Evolutionary conservation across 2,113 vertebrate genomes (phyloP).

Genomic region (Cyphomyrus plagiostoma): DNA sequence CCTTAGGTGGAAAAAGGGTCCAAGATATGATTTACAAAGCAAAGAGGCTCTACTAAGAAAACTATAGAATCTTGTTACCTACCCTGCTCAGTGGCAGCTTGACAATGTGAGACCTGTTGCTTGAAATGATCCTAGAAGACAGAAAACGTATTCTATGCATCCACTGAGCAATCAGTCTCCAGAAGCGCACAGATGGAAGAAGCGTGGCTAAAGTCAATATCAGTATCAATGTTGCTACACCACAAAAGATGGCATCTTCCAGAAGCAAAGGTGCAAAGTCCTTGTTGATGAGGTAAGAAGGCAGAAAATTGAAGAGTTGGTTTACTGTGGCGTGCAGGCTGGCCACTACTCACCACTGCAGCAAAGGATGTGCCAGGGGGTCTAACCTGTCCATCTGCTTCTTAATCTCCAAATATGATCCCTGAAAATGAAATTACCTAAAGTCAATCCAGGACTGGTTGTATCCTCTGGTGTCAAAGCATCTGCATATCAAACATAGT

Average conservation of each 20-base stretch:
- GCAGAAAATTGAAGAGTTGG: background rate
- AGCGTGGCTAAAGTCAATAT: background rate
- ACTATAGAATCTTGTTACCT: slow-evolving; percentile 45
- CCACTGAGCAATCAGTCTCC: background rate
- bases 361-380: slow-evolving; percentile 86
- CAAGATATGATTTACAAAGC: background rate
- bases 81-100: slow-evolving; percentile 98
- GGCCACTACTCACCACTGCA: slow-evolving; percentile 79
- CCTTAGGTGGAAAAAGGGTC: background rate
- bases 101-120: slow-evolving; percentile 97
- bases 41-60: background rate
- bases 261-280: background rate
- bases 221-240: background rate
- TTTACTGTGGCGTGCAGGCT: background rate
- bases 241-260: background rate
- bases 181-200: background rate
- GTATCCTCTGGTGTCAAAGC: slow-evolving; percentile 14
- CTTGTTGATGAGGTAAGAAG: background rate
- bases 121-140: slow-evolving; percentile 89
- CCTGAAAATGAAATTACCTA: slow-evolving; percentile 54
- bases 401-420: slow-evolving; percentile 97
- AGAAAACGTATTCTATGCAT: slow-evolving; percentile 6
- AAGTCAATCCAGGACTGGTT: background rate
- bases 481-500: background rate
- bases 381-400: slow-evolving; percentile 99